Base-by-base conservation (phyloP, 2,113 vertebrate species). In the Tichodroma muraria region DNA sequence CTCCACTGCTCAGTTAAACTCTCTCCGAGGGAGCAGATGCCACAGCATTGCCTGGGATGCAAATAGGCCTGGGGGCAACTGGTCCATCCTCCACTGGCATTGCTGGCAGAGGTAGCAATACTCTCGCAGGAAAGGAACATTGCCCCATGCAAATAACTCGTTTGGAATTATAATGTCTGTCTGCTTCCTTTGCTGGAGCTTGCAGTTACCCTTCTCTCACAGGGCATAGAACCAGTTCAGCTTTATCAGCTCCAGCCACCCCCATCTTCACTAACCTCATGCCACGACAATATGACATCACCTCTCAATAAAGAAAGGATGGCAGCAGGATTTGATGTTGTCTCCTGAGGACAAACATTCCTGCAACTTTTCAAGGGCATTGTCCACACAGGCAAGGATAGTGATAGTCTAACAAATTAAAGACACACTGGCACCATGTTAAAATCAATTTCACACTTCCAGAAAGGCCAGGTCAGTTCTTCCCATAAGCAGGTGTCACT, bases 251-350 rank as follows among this genome's bases (percentile, higher is more conserved):
- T n/a, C 66, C 86, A 88, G 71, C 27, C 53, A 19, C 3, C 57
- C 42, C 57, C 71, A 54, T 21, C 77, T 25, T 3, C 52, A 2
- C 15, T 10, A 15, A 27, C 30, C 52, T 56, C 49, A 2, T 0
- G 8, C 24, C 81, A 40, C 13, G 30, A 24, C n/a, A 21, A 0
- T 2, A 8, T 27, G 5, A 38, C 22, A 47, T 6, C 45, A 18
- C 1, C 9, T 24, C 9, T 8, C 8, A 16, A 4, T 56, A 63
- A 17, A 31, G 59, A 15, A 37, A 38, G 44, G 28, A 44, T 12
- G 20, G 2, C 78, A 5, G 16, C 3, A 0, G 44, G 31, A 35
- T 9, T 2, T 2, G 54, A n/a, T n/a, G n/a, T n/a, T n/a, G 33
- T 4, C 37, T 21, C 18, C 80, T 10, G 23, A 4, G 6, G n/a